A percentile compares a stretch with the other conserved stretches of the same genome.
These are phyloP conservation scores for Sinocyclocheilus maitianheensis DNA, from an alignment of 2,113 vertebrate genomes.

Conservation along the genomic window DNA sequence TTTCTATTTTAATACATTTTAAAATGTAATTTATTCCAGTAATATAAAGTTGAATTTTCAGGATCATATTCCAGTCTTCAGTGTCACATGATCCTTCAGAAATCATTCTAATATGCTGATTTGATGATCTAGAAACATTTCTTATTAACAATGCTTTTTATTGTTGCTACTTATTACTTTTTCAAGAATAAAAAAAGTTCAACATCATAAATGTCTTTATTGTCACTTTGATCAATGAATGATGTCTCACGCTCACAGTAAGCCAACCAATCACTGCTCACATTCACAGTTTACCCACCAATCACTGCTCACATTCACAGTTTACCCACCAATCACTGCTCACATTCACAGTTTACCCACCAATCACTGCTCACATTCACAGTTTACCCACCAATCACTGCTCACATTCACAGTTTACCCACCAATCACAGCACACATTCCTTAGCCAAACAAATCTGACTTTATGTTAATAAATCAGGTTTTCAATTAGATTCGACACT, in stretches of 20 bases:
- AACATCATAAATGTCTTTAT: background rate
- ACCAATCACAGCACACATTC: background rate
- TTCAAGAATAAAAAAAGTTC: no score
- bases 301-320: no score
- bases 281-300: no score
- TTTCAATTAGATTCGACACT: constrained; percentile 10
- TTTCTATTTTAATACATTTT: background rate
- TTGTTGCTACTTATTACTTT: no score
- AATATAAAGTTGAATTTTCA: no score
- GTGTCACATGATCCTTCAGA: background rate
- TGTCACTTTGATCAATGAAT: no score
- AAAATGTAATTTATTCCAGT: no score
- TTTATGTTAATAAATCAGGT: constrained; percentile 4
- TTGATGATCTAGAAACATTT: background rate
- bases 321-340: background rate
- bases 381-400: background rate
- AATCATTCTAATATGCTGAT: no score
- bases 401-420: background rate
- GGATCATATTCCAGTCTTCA: background rate
- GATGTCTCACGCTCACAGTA: background rate
- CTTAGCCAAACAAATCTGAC: background rate
- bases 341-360: background rate
- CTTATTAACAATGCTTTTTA: background rate
- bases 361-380: no score
- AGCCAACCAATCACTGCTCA: background rate